Evolutionary conservation across 2,888 invertebrate species (phyloP), one percentile per base, ranked within the genome.

Genomic region (Lepidonotus clava): DNA sequence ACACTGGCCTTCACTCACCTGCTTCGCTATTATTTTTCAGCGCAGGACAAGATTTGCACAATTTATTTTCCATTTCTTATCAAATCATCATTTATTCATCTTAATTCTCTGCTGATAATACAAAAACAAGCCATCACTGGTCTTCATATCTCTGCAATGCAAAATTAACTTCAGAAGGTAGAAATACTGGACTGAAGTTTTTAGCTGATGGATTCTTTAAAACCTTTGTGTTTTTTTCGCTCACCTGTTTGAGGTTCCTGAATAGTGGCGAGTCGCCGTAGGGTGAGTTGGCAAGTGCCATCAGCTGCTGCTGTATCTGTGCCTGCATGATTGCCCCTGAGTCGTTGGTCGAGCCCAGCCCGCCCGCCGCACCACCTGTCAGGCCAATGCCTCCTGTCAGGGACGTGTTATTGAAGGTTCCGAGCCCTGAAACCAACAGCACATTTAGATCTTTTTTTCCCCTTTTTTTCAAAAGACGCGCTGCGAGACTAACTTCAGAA

Each of bases 231-330:
- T 11, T 24, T 67, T 18, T 8, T n/a, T 6, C 5, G 28, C 85
- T 84, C 36, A 87, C 88, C 83, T 83, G 87, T 32, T 86, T 85
- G n/a, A 90, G 87, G 92, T 97, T 97, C 91, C 97, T 97, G 93
- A 97, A 96, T 0, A 98, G 96, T 0, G 97, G 97, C 51, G 97
- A 97, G 93, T 98, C 97, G 0, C 98, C 98, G 92, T 97, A 98
- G 0, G 98, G 98, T 0, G 97, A 96, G 0, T 97, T 96, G 0
- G 97, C 96, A 61, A 98, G 95, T 21, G 92, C 91, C 66, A 92
- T 84, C 34, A 94, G 87, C 86, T 94, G 94, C 83, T 95, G 94
- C 88, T 95, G 94, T 53, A 89, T 51, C 85, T 87, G 88, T 32
- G 87, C 87, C 14, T 85, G 53, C 21, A 34, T 34, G 1, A 36